Evolutionary conservation across 2,113 vertebrate genomes (phyloP), one percentile per base, ranked within the genome.

Genomic region (Anthoscopus minutus): DNA sequence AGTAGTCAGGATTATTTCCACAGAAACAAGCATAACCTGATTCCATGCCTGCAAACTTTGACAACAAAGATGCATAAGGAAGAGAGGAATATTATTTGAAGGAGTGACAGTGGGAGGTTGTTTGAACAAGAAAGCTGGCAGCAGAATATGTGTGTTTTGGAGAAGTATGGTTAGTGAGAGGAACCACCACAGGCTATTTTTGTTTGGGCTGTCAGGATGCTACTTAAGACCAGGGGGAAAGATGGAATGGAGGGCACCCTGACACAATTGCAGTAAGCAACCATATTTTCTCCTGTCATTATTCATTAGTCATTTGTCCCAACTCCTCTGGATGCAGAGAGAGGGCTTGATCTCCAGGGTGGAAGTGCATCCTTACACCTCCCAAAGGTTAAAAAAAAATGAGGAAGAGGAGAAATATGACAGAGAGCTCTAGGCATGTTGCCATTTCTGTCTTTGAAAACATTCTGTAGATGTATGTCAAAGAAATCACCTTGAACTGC

Each of bases 1-100:
- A 98, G 92, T 98, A 98, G 96, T 99, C 99, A 48, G 98, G 98
- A 56, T 99, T 98, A 82, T 99, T 99, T 80, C 99, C 99, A 77
- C 99, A 99, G 97, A 99, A 99, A 97, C 99, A 99, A 65, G 99
- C 99, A 40, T 99, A 99, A 80, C 99, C 99, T 10, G 99, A 99
- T 96, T 99, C 99, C 98, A 99, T 99, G 37, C 99, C 99, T 14
- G 99, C 99, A 54, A 99, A 98, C 99, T 99, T 97, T 71, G 87
- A 96, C 50, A 91, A 96, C n/a, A 97, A 89, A 97, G 67, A 94
- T 87, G 76, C n/a, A 37, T 94, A 76, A 94, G 19, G 47, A 30
- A 45, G 56, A 30, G 44, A 65, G 21, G 45, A 50, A 72, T 38
- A 42, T 67, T 5, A 72, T 65, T 85, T 58, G 37, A 85, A 92